Percentiles rank a stretch among this genome's conserved stretches.
These are phyloP conservation scores for Mobula hypostoma DNA, from an alignment of 2,113 vertebrate species.

Conservation along the genomic window DNA sequence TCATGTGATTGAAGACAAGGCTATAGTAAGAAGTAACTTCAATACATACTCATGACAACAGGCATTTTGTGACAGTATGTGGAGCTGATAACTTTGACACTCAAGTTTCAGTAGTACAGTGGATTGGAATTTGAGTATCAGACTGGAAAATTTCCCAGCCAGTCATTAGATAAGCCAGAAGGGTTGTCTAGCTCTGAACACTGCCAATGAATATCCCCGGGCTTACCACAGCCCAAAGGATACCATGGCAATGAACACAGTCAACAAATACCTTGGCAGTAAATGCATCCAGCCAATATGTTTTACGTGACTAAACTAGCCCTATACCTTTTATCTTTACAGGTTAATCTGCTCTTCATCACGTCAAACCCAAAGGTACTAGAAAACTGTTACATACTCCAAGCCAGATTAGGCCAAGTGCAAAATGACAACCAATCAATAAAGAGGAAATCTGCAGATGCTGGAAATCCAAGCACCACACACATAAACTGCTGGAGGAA, in stretches of 20 bases:
- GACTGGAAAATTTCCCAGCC: background rate
- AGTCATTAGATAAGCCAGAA: background rate
- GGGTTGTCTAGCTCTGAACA: background rate
- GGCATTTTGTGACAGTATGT: background rate
- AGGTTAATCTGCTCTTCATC: background rate
- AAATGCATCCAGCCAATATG: background rate
- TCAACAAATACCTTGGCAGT: background rate
- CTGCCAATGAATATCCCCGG: background rate
- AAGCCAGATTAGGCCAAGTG: background rate
- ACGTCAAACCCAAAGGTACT: background rate
- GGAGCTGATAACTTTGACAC: background rate
- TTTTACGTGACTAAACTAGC: background rate
- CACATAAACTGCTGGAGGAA: too few species aligned
- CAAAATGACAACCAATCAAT: background rate
- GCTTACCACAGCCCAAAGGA: background rate
- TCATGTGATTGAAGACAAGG: background rate
- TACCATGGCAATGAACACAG: background rate
- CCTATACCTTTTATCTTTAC: background rate
- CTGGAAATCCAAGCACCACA: too few species aligned
- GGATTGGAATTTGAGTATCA: background rate
- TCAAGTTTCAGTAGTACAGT: background rate
- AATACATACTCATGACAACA: background rate
- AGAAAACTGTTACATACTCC: background rate
- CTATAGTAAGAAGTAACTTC: background rate
- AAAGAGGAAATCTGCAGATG: too few species aligned